phyloP scores from a whole-genome alignment of 1,140 invertebrate species.

The Onthophagus taurus region DNA sequence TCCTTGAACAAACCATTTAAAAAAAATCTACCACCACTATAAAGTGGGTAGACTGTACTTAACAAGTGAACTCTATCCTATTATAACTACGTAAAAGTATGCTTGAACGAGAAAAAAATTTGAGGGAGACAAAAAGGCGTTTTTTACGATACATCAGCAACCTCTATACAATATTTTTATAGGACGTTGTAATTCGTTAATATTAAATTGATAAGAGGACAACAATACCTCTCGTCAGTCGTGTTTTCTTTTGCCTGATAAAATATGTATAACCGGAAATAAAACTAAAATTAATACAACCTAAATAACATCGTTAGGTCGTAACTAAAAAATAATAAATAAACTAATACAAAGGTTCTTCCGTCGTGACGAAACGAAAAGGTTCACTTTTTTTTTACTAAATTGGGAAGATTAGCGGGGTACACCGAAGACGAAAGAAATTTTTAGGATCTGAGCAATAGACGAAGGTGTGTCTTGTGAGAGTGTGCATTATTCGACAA shows the following conservation, averaged over 20 bases:
- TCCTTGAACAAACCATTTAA: constrained; percentile 6
- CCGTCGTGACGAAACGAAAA: too few species aligned
- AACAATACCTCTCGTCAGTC: background rate
- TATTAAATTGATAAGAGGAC: background rate
- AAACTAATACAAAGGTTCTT: constrained; percentile 7
- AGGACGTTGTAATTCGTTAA: background rate
- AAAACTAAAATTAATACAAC: background rate
- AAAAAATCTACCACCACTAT: constrained; percentile 9
- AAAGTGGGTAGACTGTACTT: constrained; percentile 10
- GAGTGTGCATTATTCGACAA: constrained; percentile 6
- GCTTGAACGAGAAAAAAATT: constrained; percentile 1
- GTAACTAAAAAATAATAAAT: constrained; percentile 11
- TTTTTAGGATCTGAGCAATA: constrained; percentile 13
- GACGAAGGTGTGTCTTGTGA: too few species aligned
- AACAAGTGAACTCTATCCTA: constrained; percentile 9
- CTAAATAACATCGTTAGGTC: constrained; percentile 3
- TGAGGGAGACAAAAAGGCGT: background rate
- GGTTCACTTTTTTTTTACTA: background rate
- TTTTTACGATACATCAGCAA: constrained; percentile 9
- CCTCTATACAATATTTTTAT: background rate
- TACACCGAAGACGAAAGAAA: constrained; percentile 8
- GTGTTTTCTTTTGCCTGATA: constrained; percentile 3
- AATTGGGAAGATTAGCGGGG: constrained; percentile 6
- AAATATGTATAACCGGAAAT: background rate
- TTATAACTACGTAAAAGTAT: constrained; percentile 9